phyloP scores from a whole-genome alignment of 2,113 vertebrate genomes.

The Ramphastos sulfuratus region DNA sequence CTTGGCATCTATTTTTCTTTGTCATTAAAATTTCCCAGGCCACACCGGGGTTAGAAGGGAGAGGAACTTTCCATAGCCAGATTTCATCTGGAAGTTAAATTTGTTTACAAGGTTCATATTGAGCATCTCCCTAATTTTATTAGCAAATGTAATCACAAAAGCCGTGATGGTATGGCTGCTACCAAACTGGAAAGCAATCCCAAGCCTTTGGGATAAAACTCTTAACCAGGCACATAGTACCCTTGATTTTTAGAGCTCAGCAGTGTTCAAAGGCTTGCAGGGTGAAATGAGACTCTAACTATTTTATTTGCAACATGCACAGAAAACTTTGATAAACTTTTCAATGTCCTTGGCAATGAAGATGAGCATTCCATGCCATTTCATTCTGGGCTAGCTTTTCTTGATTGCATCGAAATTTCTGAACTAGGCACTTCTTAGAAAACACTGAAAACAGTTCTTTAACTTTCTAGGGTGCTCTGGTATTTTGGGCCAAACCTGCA shows the following conservation, averaged over 20 bases:
- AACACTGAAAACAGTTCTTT: background rate
- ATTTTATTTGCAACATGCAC: background rate
- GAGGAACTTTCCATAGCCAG: background rate
- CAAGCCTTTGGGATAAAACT: background rate
- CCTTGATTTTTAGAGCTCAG: background rate
- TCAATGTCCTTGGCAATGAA: background rate
- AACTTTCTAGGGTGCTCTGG: background rate
- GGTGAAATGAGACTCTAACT: background rate
- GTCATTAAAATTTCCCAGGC: background rate
- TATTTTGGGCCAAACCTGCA: background rate
- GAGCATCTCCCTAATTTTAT: background rate
- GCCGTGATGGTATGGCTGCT: background rate
- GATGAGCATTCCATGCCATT: background rate
- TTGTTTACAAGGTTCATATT: background rate
- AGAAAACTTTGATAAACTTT: background rate
- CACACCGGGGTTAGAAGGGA: fast-evolving
- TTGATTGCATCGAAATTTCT: background rate
- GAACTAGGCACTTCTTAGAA: background rate
- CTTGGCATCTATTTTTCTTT: background rate
- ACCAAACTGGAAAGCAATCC: background rate
- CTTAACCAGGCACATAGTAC: background rate
- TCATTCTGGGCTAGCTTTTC: background rate
- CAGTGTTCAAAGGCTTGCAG: background rate
- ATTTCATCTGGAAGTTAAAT: background rate
- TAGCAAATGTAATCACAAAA: background rate